Conservation (phyloP, 2,113 vertebrate genomes). For the Mola mola region DNA sequence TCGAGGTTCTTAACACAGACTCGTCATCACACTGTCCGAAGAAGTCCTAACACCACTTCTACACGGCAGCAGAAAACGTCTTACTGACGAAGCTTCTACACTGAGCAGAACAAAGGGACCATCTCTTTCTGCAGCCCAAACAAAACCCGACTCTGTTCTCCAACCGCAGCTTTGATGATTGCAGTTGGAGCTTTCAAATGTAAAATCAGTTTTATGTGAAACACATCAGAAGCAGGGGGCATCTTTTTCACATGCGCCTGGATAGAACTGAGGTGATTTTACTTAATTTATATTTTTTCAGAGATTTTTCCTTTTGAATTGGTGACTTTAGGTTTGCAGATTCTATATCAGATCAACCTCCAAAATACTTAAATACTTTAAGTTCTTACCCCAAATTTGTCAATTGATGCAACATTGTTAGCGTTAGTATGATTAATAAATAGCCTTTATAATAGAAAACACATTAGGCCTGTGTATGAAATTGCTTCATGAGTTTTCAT, state of each 20-base stretch:
- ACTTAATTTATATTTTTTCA: no score
- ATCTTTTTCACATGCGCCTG: no score
- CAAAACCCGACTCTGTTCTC: conserved; percentile 5
- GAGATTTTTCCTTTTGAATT: no score
- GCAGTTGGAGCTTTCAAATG: neutral
- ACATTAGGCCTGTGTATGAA: no score
- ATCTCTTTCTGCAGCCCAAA: conserved; percentile 48
- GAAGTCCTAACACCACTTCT: conserved; percentile 78
- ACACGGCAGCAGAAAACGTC: conserved; percentile 11
- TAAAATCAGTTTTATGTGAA: neutral
- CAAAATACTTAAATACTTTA: no score
- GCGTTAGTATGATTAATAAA: neutral
- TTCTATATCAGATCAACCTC: no score
- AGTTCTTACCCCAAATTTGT: no score
- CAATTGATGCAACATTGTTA: neutral
- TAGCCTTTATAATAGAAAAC: neutral
- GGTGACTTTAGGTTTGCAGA: no score
- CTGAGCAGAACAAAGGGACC: conserved; percentile 35
- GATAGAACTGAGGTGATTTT: neutral
- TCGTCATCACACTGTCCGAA: conserved; percentile 90
- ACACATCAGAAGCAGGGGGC: neutral
- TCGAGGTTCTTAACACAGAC: conserved; percentile 96
- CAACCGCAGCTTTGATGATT: neutral
- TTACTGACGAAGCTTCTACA: conserved; percentile 29
- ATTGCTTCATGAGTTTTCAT: neutral